Evolutionary conservation across 2,113 vertebrate species (phyloP).

Genomic region (Accipiter virgatus): DNA sequence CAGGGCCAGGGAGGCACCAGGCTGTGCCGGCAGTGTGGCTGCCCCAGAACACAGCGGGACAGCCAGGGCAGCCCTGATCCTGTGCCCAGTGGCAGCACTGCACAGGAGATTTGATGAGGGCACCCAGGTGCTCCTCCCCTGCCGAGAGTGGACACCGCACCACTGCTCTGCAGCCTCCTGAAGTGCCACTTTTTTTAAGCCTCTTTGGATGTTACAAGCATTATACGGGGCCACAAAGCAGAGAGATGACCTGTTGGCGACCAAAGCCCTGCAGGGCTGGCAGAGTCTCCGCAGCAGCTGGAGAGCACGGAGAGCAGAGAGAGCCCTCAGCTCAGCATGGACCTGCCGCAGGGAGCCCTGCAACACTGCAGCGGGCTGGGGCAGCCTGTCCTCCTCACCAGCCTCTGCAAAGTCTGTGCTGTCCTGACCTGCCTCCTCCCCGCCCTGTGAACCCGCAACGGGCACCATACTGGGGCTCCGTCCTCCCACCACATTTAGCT

Average conservation of each 20-base stretch:
- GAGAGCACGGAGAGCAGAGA: not conserved
- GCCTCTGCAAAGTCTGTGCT: not conserved
- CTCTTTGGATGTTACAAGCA: not conserved
- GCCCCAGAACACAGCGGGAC: fast-evolving
- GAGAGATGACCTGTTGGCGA: fast-evolving
- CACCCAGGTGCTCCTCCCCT: not conserved
- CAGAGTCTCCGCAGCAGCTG: fast-evolving
- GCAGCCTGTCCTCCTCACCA: fast-evolving
- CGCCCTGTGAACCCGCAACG: fast-evolving
- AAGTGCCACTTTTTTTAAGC: not conserved
- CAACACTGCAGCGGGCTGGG: fast-evolving
- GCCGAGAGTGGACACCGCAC: not conserved
- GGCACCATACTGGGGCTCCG: fast-evolving
- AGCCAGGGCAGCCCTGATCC: not conserved
- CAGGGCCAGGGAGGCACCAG: too few species aligned
- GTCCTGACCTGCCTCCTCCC: not conserved
- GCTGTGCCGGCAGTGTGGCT: fast-evolving
- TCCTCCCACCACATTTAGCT: not conserved
- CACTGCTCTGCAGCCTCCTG: not conserved
- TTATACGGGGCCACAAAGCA: not conserved
- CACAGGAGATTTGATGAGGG: not conserved
- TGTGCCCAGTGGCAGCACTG: not conserved
- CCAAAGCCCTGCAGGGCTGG: not conserved
- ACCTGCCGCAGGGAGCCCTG: not conserved
- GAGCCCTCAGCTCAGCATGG: not conserved